Base-by-base conservation (phyloP, 1,140 invertebrate species). In the Camponotus pennsylvanicus region DNA sequence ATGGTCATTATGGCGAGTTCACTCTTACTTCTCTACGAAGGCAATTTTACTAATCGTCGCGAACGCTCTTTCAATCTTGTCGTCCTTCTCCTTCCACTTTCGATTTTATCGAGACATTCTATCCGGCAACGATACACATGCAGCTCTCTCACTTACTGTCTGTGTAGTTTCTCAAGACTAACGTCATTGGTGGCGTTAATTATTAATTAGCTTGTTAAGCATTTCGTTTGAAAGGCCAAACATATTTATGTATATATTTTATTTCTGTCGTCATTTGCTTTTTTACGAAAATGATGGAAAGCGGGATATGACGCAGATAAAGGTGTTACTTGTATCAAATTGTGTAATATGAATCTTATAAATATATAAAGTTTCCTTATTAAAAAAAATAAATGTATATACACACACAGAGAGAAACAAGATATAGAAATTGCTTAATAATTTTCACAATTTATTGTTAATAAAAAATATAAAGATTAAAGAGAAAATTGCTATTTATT, bases 1-100 rank as follows among this genome's bases (percentile, higher is more conserved):
- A 92, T 89, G 90, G 91, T 86, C 91, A 64, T 90, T 21, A 67
- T 15, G 67, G 37, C 79, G 45, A 90, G 15, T 88, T 86, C 71
- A 82, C 82, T 91, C 90, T 85, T 89, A 86, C 80, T 89, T 85
- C 15, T 77, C 49, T 73, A 69, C 78, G 67, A 79, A 78, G 70
- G 82, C 73, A 82, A 88, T 78, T 69, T 66, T 78, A 61, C 70
- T 32, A 61, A 88, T 87, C 63, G 82, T 85, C 89, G 13, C 52
- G 42, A 70, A 18, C 57, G n/a, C 37, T 61, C 32, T 73, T 79
- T 77, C 82, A 64, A 69, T 70, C 75, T 69, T 42, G 76, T 40
- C 45, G 77, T 86, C 66, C 55, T 70, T 82, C 66, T 40, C 37
- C 52, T 49, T 40, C 45, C 66, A 61, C 52, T 71, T 21, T 3